Base-by-base conservation (phyloP, 2,797 vertebrate genomes). In the Sebastes dallii region DNA sequence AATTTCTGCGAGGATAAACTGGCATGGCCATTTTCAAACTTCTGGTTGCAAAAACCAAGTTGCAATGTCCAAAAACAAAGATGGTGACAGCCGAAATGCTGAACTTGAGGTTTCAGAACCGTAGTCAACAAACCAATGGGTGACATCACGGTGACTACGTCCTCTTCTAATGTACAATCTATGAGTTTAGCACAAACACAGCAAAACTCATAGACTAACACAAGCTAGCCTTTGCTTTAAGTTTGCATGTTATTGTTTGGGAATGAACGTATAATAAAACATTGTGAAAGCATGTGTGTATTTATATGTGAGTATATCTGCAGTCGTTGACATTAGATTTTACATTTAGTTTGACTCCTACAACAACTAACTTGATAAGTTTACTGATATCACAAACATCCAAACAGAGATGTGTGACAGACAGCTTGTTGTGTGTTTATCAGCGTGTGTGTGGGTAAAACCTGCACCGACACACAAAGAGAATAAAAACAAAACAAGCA, bases 401-500 rank as follows among this genome's bases (percentile, higher is more conserved):
- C 32, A 64, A 50, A 72, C 54, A 66, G 20, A 55, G 30, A 52
- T 16, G 18, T 20, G 59, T 77, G 62, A 69, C 55, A 75, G 73
- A 56, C 55, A 59, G 60, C 14, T 61, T 60, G 50, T 32, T n/a
- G 42, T 68, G 30, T 83, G 73, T 50, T 69, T 24, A 56, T 42
- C 24, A 22, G 36, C 12, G 3, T 77, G 24, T 20, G 30, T 71
- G 61, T 70, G 65, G 32, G 27, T 71, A 46, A 77, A 82, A 78
- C 27, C 61, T 29, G 59, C 5, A 1, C 30, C 50, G 36, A 71
- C 66, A 58, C 34, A 70, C 1, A 46, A 64, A 71, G 22, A 2
- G 34, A 56, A 65, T n/a, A 66, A 67, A 30, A 25, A 36, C 16
- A 29, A 5, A 25, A 32, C 10, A 60, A 56, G 29, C 42, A 39